Base-by-base conservation (phyloP, 2,888 invertebrate species). In the Galeopsomyia nigrocyanea region DNA sequence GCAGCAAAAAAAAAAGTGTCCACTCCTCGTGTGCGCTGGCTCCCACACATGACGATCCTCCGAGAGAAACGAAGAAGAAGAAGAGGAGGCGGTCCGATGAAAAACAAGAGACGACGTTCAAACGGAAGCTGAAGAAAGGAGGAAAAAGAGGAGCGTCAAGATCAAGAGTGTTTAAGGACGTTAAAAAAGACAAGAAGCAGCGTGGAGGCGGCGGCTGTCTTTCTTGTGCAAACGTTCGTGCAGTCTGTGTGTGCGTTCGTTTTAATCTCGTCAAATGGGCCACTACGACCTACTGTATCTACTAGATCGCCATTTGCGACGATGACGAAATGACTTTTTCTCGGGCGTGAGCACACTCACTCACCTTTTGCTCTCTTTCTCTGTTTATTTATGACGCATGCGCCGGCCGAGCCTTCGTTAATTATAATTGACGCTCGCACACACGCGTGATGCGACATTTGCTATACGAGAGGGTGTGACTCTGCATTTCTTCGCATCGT, bases 321-420 rank as follows among this genome's bases (percentile, higher is more conserved):
- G 67, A 79, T 78, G 78, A 79, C 79, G 77, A 76, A 78, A 78
- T 74, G 74, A 68, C 77, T 78, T 79, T 78, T 75, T 76, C 73
- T 66, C 31, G 19, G 9, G 9, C 62, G 9, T n/a, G n/a, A n/a
- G n/a, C n/a, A n/a, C n/a, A n/a, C n/a, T n/a, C 19, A 47, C 9
- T 22, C 49, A n/a, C 22, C 16, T 14, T 50, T n/a, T n/a, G n/a
- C 7, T 9, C n/a, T n/a, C 19, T 47, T 53, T 53, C 53, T 53
- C 21, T 21, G 19, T 55, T 39, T 39, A 14, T 47, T 58, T 46
- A 46, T 61, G 63, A 63, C 62, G 26, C 50, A 50, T 14, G 14
- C 39, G 50, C 9, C 46, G 9, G 26, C 7, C n/a, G 21, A n/a
- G 17, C 17, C 10, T 55, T 26, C 39, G 53, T 22, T 63, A 64